Percentiles rank a stretch among this genome's conserved stretches.
Conservation (phyloP, 2,888 invertebrate species). For the Pachycephus smyrnensis region DNA sequence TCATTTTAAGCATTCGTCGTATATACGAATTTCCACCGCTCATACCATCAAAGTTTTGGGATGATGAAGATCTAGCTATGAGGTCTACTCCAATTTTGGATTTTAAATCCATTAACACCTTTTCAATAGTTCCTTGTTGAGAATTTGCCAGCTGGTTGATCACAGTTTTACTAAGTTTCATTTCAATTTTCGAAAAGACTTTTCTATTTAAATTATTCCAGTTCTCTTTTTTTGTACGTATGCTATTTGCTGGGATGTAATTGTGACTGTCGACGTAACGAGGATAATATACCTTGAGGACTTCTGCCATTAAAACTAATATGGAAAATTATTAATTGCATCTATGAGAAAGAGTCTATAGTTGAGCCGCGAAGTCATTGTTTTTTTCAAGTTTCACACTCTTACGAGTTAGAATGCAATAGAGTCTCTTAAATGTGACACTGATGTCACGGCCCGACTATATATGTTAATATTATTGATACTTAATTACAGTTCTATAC, state of each 20-base stretch:
- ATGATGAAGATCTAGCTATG: not conserved
- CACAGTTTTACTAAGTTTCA: conserved; percentile 70
- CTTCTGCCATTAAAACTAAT: conserved; percentile 77
- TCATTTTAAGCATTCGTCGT: not conserved
- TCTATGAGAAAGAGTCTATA: not conserved
- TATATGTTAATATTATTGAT: not conserved
- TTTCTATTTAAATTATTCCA: conserved; percentile 82
- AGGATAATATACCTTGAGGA: conserved; percentile 76
- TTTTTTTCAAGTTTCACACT: not conserved
- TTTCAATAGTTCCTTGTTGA: conserved; percentile 73
- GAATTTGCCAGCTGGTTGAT: conserved; percentile 74
- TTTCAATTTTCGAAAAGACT: conserved; percentile 73
- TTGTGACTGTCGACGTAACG: conserved; percentile 81
- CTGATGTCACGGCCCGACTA: not conserved
- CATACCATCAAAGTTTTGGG: not conserved
- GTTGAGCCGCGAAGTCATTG: not conserved
- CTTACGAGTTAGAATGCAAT: not conserved
- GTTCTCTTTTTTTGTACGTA: conserved; percentile 76
- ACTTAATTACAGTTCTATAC: conserved; percentile 60
- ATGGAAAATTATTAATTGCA: conserved; percentile 13
- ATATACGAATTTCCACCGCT: not conserved
- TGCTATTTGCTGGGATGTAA: conserved; percentile 76
- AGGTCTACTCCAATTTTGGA: not conserved
- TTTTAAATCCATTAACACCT: conserved; percentile 68
- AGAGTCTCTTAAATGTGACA: not conserved